Conservation (phyloP, 2,113 vertebrate genomes). For the Passer domesticus region DNA sequence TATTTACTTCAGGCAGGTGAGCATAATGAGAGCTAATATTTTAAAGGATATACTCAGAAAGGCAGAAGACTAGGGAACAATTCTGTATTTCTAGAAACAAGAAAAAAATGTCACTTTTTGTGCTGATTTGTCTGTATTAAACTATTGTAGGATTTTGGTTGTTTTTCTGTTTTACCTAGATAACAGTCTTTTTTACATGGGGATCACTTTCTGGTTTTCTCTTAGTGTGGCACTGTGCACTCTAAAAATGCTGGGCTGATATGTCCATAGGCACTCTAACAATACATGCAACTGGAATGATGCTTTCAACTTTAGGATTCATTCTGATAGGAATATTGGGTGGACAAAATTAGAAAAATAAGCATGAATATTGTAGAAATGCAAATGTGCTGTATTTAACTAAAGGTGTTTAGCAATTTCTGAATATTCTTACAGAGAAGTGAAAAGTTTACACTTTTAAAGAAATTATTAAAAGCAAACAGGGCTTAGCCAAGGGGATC, state of each 20-base stretch:
- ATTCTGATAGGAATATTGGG: background rate
- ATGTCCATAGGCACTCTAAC: background rate
- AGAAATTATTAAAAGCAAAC: background rate
- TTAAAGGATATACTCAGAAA: background rate
- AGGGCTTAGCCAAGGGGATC: background rate
- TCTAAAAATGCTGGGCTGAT: background rate
- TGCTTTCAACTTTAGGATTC: background rate
- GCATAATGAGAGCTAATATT: background rate
- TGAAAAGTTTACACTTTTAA: background rate
- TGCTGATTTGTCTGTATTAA: background rate
- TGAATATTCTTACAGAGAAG: background rate
- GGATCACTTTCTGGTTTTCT: background rate
- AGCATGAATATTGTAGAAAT: background rate
- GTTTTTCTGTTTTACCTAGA: background rate
- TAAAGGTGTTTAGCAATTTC: background rate
- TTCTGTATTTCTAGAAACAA: background rate
- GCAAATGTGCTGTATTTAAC: background rate
- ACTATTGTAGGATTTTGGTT: rapidly evolving
- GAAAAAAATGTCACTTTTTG: background rate
- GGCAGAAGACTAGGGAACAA: background rate
- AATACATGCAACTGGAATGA: background rate
- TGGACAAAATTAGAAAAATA: background rate
- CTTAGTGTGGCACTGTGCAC: background rate
- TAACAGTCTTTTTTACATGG: background rate
- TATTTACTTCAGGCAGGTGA: background rate